Evolutionary conservation across 2,797 vertebrate species (phyloP).

Genomic region (Lacerta bilineata): DNA sequence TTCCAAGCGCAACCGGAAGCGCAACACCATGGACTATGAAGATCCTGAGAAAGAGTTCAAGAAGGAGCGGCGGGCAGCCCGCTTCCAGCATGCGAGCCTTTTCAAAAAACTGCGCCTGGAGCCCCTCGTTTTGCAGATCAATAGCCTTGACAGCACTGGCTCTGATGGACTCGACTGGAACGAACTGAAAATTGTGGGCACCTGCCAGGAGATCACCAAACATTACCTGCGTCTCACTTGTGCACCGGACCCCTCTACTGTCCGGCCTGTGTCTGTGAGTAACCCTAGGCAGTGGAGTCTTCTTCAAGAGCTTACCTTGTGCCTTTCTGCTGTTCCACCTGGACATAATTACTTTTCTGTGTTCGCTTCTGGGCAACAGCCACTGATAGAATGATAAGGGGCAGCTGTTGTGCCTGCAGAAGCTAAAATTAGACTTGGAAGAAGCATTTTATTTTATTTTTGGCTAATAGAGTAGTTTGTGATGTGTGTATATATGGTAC

Average conservation of each 20-base stretch:
- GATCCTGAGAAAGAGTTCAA: constrained; percentile 94
- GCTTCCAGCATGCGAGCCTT: constrained; percentile 82
- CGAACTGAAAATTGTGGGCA: constrained; percentile 92
- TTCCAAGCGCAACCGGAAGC: constrained; percentile 84
- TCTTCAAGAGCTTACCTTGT: not conserved
- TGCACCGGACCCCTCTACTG: constrained; percentile 90
- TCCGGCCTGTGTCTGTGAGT: constrained; percentile 86
- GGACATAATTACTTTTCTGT: not conserved
- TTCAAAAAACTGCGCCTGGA: constrained; percentile 87
- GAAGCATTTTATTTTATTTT: too few species aligned
- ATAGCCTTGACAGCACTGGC: constrained; percentile 76
- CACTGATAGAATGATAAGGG: not conserved
- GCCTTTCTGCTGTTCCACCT: not conserved
- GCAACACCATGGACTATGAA: constrained; percentile 88
- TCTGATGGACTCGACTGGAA: constrained; percentile 90
- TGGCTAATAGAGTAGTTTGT: too few species aligned
- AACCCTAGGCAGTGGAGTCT: too few species aligned
- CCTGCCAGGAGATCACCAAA: constrained; percentile 92
- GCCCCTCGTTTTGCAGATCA: constrained; percentile 89
- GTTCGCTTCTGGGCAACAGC: not conserved
- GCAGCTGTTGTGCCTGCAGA: not conserved
- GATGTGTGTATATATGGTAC: too few species aligned
- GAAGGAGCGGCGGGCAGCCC: constrained; percentile 90
- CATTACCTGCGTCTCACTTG: constrained; percentile 92
- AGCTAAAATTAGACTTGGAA: too few species aligned